Evolutionary conservation across 2,113 vertebrate genomes (phyloP), one percentile per base, ranked within the genome.

Genomic region (Anguilla japonica): DNA sequence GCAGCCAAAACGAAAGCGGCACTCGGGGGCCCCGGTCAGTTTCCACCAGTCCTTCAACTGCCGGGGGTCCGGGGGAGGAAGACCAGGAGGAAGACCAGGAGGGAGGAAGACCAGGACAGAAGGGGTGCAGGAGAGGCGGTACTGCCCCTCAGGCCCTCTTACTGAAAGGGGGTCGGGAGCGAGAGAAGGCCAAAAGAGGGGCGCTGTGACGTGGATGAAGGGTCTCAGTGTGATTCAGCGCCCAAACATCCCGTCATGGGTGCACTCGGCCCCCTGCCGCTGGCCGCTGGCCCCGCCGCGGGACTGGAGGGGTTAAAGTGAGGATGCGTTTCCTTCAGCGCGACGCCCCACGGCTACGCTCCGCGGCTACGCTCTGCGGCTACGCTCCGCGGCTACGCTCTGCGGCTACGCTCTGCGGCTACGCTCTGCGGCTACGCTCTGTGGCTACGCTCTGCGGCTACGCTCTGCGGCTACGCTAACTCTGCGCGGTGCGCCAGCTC

Each of bases 1-100:
- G 89, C 91, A 89, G 63, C 89, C 85, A 92, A 91, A 93, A 94
- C 90, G 94, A 93, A 91, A 91, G 89, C 79, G 82, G 87, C 78
- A 82, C 89, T 92, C 88, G n/a, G 92, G 88, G 91, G 89, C 5
- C 85, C 86, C 89, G 88, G 89, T 89, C 87, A 88, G 91, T 89
- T 91, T 93, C 91, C 90, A 90, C 87, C 41, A 83, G 67, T 20
- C 43, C 26, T 86, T 85, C 75, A 34, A 87, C 43, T 87, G 90
- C 89, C 88, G 91, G 89, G 80, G 89, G 88, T 90, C 87, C 71
- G 89, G 53, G 75, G 87, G 87, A 89, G 89, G 87, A 53, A 26
- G 43, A 63, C 16, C 13, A 18, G 79, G 40, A 14, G 39, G 79
- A 4, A 39, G 79, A 16, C 79, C 34, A 18, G 26, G 63, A 56